A percentile compares a stretch with the other conserved stretches of the same genome.
Evolutionary conservation across 2,888 invertebrate species (phyloP).

Genomic region (Mesorhabditis belari): DNA sequence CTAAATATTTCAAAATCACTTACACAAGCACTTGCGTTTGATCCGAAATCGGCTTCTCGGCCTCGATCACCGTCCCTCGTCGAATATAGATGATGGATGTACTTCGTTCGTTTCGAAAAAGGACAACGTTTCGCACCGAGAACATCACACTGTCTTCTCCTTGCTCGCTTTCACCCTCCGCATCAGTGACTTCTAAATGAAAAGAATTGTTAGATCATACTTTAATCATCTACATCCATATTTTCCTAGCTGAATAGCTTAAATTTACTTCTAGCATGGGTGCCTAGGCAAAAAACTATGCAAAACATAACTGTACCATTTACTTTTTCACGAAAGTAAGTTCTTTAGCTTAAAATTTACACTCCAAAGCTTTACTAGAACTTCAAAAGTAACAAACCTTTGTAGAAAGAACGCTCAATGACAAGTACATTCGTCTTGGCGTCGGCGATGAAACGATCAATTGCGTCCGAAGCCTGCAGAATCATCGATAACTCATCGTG

Average conservation of each 20-base stretch:
- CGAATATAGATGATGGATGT: conserved; percentile 79
- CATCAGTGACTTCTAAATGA: conserved; percentile 1
- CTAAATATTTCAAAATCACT: too few species aligned
- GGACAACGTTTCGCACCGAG: conserved; percentile 53
- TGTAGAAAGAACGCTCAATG: conserved; percentile 78
- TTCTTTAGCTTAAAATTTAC: conserved; percentile 54
- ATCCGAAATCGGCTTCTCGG: conserved; percentile 86
- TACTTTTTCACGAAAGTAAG: too few species aligned
- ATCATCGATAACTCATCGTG: conserved; percentile 7
- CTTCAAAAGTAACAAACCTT: conserved; percentile 12
- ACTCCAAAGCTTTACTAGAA: conserved; percentile 9
- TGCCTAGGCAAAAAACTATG: too few species aligned
- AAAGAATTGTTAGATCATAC: too few species aligned
- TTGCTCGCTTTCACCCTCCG: conserved; percentile 20
- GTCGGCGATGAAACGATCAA: conserved; percentile 83
- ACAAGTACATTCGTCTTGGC: conserved; percentile 80
- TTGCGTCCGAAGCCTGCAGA: conserved; percentile 63
- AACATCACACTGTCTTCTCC: conserved; percentile 22
- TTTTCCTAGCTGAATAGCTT: too few species aligned
- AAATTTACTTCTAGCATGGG: too few species aligned
- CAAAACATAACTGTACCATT: too few species aligned
- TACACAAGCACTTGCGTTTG: conserved; percentile 63
- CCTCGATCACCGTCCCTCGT: conserved; percentile 81
- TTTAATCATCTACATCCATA: too few species aligned
- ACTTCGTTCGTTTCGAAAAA: conserved; percentile 59